phyloP scores from a whole-genome alignment of 2,113 vertebrate species.

The Herpailurus yagouaroundi region DNA sequence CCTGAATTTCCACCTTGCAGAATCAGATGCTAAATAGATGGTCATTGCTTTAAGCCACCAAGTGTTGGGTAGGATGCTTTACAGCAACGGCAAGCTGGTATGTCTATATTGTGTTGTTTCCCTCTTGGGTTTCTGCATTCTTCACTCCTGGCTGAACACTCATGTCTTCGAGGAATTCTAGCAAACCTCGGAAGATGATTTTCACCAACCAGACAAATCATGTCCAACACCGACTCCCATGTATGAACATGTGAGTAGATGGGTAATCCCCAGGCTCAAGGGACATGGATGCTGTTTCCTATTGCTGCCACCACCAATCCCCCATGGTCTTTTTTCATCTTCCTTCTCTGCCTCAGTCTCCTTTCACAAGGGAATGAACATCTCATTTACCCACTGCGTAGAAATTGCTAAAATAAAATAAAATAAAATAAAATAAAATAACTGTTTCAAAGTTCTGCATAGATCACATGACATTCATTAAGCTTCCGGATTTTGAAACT shows the following conservation, averaged over 20 bases:
- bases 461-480: neutral
- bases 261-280: neutral
- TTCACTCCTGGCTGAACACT: neutral
- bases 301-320: neutral
- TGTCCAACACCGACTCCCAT: neutral
- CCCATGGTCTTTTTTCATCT: neutral
- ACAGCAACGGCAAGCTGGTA: neutral
- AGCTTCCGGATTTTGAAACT: conserved; percentile 19
- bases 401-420: neutral
- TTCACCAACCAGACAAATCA: neutral
- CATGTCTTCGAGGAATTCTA: conserved; percentile 17
- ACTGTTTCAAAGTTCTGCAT: neutral
- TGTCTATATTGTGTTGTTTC: neutral
- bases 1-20: neutral
- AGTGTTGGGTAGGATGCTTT: neutral
- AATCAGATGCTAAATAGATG: neutral
- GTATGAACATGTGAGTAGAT: neutral
- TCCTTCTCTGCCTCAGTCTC: neutral
- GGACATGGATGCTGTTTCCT: neutral
- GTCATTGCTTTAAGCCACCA: neutral
- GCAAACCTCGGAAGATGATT: conserved; percentile 8
- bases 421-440: neutral
- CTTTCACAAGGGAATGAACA: neutral
- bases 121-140: neutral
- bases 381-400: neutral